Evolutionary conservation across 1,140 invertebrate genomes (phyloP).

Genomic region (Leptestheria dahalacensis): DNA sequence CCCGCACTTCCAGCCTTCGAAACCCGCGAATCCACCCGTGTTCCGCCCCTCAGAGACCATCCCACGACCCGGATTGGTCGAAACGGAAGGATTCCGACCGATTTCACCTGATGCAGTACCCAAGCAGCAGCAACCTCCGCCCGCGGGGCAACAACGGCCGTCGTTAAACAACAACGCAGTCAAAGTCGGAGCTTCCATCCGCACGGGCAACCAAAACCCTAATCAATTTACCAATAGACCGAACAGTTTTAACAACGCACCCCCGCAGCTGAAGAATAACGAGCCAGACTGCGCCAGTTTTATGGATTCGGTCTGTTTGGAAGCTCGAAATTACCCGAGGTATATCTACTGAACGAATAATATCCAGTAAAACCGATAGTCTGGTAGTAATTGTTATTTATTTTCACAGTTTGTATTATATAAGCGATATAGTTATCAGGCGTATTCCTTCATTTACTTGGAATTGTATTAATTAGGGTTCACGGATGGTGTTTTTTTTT

Average conservation of each 20-base stretch:
- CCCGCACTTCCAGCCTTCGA: neutral
- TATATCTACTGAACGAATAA: constrained; percentile 28
- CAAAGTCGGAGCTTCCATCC: constrained; percentile 1
- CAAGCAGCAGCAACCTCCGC: neutral
- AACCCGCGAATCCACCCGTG: neutral
- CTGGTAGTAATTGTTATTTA: constrained; percentile 15
- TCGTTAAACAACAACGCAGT: neutral
- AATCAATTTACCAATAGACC: constrained; percentile 20
- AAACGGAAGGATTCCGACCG: neutral
- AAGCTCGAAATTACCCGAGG: constrained; percentile 58
- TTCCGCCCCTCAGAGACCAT: neutral
- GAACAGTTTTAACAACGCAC: constrained; percentile 9
- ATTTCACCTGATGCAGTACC: neutral
- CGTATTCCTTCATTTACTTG: too few species aligned
- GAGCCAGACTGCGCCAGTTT: constrained; percentile 48
- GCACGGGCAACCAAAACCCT: constrained; percentile 3
- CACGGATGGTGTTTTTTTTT: too few species aligned
- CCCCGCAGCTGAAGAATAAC: constrained; percentile 18
- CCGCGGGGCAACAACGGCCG: neutral
- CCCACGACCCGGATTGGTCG: neutral
- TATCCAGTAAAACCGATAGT: neutral
- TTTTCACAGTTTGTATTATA: too few species aligned
- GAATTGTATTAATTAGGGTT: too few species aligned
- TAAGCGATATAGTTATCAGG: too few species aligned
- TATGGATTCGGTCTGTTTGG: constrained; percentile 54